Evolutionary conservation across 2,113 vertebrate genomes (phyloP).

Genomic region (Rhodinocichla rosea): DNA sequence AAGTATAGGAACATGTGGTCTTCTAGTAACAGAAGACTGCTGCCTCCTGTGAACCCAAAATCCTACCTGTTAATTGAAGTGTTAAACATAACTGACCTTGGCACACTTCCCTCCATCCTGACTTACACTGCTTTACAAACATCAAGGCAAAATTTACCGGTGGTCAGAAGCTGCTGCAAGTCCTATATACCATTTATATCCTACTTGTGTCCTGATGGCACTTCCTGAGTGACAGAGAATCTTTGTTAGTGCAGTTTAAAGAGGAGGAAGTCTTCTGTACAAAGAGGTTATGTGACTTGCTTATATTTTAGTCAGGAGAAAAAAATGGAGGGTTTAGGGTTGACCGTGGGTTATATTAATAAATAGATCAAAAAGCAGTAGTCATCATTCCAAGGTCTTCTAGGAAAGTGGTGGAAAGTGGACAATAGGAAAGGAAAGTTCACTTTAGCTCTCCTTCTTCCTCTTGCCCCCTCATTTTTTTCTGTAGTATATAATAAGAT

Average conservation of each 20-base stretch:
- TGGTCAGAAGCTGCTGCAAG: not conserved
- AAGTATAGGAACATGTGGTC: not conserved
- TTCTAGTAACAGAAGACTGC: not conserved
- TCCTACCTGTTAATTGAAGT: not conserved
- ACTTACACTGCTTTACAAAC: not conserved
- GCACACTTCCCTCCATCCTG: not conserved
- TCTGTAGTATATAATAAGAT: not conserved
- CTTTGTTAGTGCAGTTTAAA: not conserved
- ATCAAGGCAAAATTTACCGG: not conserved
- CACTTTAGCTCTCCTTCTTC: not conserved
- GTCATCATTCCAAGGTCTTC: not conserved
- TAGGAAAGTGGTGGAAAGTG: not conserved
- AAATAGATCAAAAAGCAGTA: not conserved
- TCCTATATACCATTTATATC: not conserved
- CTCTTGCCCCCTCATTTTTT: accelerated
- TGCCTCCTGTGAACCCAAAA: not conserved
- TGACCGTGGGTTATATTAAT: not conserved
- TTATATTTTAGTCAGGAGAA: not conserved
- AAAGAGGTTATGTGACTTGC: not conserved
- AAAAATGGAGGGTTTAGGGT: not conserved
- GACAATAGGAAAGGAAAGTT: not conserved
- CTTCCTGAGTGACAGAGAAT: not conserved
- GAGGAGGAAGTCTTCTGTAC: not conserved
- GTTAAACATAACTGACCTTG: not conserved
- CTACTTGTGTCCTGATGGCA: not conserved